phyloP scores from a whole-genome alignment of 64 coral and sea anemone species.

The Montipora foliosa region DNA sequence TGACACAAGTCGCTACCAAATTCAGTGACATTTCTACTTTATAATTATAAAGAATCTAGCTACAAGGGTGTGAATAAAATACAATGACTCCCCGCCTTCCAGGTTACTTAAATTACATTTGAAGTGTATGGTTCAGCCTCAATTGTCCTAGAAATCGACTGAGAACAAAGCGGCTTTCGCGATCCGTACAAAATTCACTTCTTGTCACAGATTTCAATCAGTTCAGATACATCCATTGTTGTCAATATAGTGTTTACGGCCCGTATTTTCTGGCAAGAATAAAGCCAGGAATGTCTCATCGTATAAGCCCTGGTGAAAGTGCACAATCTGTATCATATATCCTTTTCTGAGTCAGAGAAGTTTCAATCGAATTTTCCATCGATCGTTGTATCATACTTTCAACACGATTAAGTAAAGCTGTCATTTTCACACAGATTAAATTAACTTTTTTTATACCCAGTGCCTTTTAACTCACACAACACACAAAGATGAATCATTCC shows the following conservation, averaged over 20 bases:
- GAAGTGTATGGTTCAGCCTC: neutral
- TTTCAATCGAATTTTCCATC: neutral
- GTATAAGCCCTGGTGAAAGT: too few relatives aligned
- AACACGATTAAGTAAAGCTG: slow-evolving; percentile 2
- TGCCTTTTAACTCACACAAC: neutral
- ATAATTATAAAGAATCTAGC: neutral
- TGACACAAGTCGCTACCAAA: neutral
- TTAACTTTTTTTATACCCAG: neutral
- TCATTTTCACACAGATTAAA: slow-evolving; percentile 23
- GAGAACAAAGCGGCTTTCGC: neutral
- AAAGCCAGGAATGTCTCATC: too few relatives aligned
- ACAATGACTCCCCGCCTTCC: neutral
- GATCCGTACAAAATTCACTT: neutral
- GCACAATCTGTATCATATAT: neutral
- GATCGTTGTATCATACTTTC: neutral
- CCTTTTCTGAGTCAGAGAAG: neutral
- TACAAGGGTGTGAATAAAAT: neutral
- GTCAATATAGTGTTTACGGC: too few relatives aligned
- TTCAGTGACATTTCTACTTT: neutral
- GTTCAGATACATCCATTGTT: too few relatives aligned
- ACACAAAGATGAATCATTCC: slow-evolving; percentile 10
- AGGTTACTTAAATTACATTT: neutral
- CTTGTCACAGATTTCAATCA: too few relatives aligned
- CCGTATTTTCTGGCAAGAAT: too few relatives aligned
- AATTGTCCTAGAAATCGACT: neutral